These are phyloP conservation scores for Iphiclides podalirius DNA, from an alignment of 2,888 invertebrate species.

Conservation along the genomic window DNA sequence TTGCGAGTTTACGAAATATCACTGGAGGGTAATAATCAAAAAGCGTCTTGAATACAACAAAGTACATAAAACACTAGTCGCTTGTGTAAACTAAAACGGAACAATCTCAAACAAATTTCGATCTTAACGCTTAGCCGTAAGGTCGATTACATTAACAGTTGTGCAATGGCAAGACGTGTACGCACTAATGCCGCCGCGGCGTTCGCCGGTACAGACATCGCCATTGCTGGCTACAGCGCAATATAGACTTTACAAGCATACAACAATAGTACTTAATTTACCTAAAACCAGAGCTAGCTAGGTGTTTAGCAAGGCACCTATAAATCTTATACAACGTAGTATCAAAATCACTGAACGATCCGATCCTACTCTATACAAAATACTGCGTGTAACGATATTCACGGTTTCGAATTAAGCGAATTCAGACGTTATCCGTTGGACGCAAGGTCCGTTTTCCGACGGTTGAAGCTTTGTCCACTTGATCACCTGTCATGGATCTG, in stretches of 20 bases:
- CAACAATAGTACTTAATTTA: background rate
- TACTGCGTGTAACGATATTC: background rate
- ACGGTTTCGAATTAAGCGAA: background rate
- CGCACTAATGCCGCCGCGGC: no score
- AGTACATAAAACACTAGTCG: no score
- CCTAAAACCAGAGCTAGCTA: background rate
- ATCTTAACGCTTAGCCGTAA: no score
- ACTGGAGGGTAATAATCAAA: no score
- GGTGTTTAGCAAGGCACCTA: background rate
- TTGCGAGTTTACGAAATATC: no score
- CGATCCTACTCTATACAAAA: background rate
- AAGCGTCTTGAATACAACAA: no score
- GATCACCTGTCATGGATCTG: background rate
- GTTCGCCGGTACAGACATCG: no score
- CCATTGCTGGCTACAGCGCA: no score
- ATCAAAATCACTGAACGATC: background rate
- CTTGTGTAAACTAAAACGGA: no score
- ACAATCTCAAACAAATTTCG: no score
- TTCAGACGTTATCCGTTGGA: background rate
- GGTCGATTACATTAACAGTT: no score
- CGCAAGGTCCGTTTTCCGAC: background rate
- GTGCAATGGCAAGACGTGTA: background rate
- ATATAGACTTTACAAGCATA: background rate
- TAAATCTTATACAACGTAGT: background rate
- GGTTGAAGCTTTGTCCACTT: background rate